Base-by-base conservation (phyloP, 2,888 invertebrate genomes). In the Vandiemenella viatica region DNA sequence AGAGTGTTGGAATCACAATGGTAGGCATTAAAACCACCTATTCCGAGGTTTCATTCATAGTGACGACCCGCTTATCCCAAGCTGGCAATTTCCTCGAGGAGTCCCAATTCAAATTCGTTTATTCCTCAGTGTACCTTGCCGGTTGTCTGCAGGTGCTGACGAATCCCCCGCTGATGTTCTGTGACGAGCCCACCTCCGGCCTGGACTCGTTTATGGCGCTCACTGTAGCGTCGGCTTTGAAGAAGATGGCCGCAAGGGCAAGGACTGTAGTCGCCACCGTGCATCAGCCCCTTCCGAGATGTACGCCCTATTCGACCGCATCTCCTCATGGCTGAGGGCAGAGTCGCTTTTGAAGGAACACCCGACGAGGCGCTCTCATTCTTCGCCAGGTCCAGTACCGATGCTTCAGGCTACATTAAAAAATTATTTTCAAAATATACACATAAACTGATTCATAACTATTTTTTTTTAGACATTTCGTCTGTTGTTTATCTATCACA, bases 161-260 rank as follows among this genome's bases (percentile, higher is more conserved):
- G 0, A 89, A 97, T 69, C 97, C 97, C 0, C 83, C 90, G 0
- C 70, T 97, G 41, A 79, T 97, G 76, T 90, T 97, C 64, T 95
- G 95, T 64, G 97, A 97, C 61, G 97, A 97, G 61, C 96, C 96
- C 0, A 97, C 96, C 0, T 93, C 93, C 0, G 93, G 96, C 1
- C 71, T 97, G 49, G 97, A 97, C 66, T 92, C 95, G 0, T 95
- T 87, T 61, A 96, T 95, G 91, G 96, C 97, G 0, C 83, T 88
- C 62, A 92, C 86, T 65, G 90, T 96, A 3, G 80, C 92, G 16
- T 81, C 84, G 65, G 83, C 85, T 44, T 55, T 66, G 59, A 67
- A 58, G 51, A n/a, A 10, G 32, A 62, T 58, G 57, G 58, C 65
- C 4, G 61, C 60, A 17, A 61, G 80, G 58, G 89, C 92, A 21